Evolutionary conservation across 2,113 vertebrate species (phyloP).

Genomic region (zebrafish (Danio rerio)): GRCz12tu NC_133192.1:48701001-48701500

Average conservation of each 20-base stretch:
- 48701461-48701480: slow-evolving; percentile 45
- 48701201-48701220: slow-evolving; percentile 83
- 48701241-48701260: slow-evolving; percentile 82
- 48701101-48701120: slow-evolving; percentile 89
- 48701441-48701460: slow-evolving; percentile 44
- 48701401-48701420: slow-evolving; percentile 34
- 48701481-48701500: slow-evolving; percentile 82
- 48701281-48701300: slow-evolving; percentile 81
- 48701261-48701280: slow-evolving; percentile 84
- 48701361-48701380: slow-evolving; percentile 43
- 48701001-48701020: slow-evolving; percentile 80
- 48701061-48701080: slow-evolving; percentile 84
- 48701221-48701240: slow-evolving; percentile 82
- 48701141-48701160: slow-evolving; percentile 85
- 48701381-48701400: slow-evolving; percentile 46
- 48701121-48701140: slow-evolving; percentile 83
- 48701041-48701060: slow-evolving; percentile 83
- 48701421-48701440: slow-evolving; percentile 52
- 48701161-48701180: slow-evolving; percentile 78
- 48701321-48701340: slow-evolving; percentile 65
- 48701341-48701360: slow-evolving; percentile 47
- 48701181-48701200: slow-evolving; percentile 86
- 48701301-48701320: slow-evolving; percentile 73
- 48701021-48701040: slow-evolving; percentile 86
- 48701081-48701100: slow-evolving; percentile 88